phyloP scores from a whole-genome alignment of 2,888 invertebrate species.

The Agonopterix heracliana region DNA sequence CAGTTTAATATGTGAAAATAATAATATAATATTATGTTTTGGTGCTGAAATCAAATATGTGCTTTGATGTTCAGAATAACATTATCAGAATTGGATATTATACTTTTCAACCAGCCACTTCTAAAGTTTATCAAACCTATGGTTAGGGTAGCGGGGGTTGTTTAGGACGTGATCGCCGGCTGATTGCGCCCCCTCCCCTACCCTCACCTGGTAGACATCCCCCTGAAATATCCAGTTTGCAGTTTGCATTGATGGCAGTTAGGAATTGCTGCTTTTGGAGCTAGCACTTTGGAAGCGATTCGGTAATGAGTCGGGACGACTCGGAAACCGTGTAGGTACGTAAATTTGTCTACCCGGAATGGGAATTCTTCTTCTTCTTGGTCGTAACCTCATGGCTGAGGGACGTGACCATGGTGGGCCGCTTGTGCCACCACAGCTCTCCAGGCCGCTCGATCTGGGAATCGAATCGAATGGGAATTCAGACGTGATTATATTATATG shows the following conservation, averaged over 20 bases:
- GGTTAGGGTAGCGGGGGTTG: slow-evolving; percentile 21
- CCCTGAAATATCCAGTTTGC: slow-evolving; percentile 39
- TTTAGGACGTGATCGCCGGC: slow-evolving; percentile 44
- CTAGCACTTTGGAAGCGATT: slow-evolving; percentile 10
- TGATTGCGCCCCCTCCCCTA: slow-evolving; percentile 36
- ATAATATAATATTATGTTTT: no score
- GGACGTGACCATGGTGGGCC: no score
- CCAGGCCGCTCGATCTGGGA: no score
- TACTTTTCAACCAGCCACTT: not conserved
- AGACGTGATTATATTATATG: no score
- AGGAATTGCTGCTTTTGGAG: slow-evolving; percentile 15
- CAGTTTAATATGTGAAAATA: no score
- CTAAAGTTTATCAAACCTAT: not conserved
- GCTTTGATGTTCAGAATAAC: not conserved
- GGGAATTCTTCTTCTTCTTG: no score
- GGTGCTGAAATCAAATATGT: not conserved
- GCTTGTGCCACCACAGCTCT: no score
- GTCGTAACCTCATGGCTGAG: no score
- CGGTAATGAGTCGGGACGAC: no score
- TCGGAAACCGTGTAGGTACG: no score
- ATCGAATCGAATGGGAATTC: no score
- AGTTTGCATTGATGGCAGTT: slow-evolving; percentile 33
- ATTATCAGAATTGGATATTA: not conserved
- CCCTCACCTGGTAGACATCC: slow-evolving; percentile 9
- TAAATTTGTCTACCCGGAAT: no score